phyloP scores from a whole-genome alignment of 1,140 invertebrate genomes.

The Hyphantria cunea region DNA sequence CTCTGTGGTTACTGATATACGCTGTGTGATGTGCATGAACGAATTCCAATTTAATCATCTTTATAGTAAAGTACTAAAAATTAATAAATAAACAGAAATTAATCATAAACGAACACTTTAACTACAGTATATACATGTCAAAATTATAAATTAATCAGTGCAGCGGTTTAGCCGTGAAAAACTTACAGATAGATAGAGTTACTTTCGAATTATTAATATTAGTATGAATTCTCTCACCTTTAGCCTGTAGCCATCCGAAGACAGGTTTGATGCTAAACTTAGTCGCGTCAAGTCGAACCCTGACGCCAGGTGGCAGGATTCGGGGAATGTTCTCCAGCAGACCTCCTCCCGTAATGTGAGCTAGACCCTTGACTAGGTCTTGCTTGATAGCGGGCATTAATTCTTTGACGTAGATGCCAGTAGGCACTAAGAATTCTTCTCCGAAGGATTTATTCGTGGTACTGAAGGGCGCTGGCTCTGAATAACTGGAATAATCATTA shows the following conservation, averaged over 20 bases:
- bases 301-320: slow-evolving; percentile 85
- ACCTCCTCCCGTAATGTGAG: slow-evolving; percentile 98
- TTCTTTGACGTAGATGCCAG: slow-evolving; percentile 93
- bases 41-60: no score
- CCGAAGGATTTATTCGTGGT: slow-evolving; percentile 83
- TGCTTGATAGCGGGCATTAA: slow-evolving; percentile 89
- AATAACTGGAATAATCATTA: slow-evolving; percentile 79
- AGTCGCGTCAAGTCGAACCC: slow-evolving; percentile 87
- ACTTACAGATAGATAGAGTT: no score
- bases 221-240: slow-evolving; percentile 85
- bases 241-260: slow-evolving; percentile 84
- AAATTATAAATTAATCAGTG: no score
- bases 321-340: slow-evolving; percentile 94
- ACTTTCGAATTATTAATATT: no score
- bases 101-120: no score
- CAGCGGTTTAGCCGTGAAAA: no score
- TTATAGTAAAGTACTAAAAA: no score
- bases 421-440: slow-evolving; percentile 93
- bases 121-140: no score
- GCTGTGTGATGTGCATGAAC: no score
- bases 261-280: slow-evolving; percentile 89
- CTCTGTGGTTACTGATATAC: no score
- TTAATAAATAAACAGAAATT: no score
- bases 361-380: slow-evolving; percentile 92
- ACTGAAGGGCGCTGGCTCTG: slow-evolving; percentile 89